A percentile compares a stretch with the other conserved stretches of the same genome.
Evolutionary conservation across 2,113 vertebrate species (phyloP).

Genomic region (Podarcis muralis): DNA sequence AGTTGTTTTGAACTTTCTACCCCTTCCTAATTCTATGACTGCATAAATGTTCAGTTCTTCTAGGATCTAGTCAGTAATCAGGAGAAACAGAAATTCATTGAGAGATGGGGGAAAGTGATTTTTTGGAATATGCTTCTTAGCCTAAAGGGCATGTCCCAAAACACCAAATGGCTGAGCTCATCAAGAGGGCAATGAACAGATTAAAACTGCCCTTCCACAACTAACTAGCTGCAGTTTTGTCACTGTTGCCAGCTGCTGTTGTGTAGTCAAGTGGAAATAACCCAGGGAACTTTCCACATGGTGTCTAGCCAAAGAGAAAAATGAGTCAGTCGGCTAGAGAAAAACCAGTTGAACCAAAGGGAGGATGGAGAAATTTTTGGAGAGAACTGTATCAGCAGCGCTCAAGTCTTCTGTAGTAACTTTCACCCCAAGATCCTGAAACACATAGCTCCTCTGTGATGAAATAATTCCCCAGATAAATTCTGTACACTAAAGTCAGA

Average conservation of each 20-base stretch:
- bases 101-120: rapidly evolving
- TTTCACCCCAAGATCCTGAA: rapidly evolving
- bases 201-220: slow-evolving; percentile 22
- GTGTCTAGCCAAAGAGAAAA: slow-evolving; percentile 50
- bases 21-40: not conserved
- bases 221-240: not conserved
- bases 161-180: rapidly evolving
- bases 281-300: slow-evolving; percentile 61
- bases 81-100: rapidly evolving
- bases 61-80: not conserved
- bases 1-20: not conserved
- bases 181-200: not conserved
- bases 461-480: not conserved
- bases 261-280: slow-evolving; percentile 61
- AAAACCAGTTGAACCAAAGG: not conserved
- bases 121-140: not conserved
- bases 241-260: slow-evolving; percentile 60
- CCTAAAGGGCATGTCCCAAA: not conserved
- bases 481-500: not conserved
- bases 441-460: not conserved
- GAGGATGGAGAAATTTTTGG: not conserved
- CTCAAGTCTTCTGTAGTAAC: not conserved
- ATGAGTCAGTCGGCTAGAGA: slow-evolving; percentile 16
- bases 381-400: not conserved
- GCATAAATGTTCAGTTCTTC: not conserved